Evolutionary conservation across 2,113 vertebrate genomes (phyloP), one percentile per base, ranked within the genome.

Genomic region (Jacana jacana): DNA sequence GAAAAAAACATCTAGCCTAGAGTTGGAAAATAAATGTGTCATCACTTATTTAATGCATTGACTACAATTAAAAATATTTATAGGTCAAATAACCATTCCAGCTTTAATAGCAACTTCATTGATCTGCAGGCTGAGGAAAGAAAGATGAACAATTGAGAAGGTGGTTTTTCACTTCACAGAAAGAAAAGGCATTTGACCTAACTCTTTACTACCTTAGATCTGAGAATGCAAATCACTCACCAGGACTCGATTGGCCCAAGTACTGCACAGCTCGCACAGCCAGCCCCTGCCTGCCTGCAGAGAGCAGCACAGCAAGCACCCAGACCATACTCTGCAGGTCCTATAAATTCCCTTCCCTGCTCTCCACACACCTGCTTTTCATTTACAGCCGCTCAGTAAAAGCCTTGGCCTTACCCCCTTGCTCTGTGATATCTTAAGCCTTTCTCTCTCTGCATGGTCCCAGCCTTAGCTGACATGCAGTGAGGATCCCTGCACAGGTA

Each of bases 1-100:
- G 1, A 4, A 66, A 69, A 87, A 88, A 87, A 71, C 44, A 0
- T 37, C 33, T 35, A 60, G 82, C 49, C 42, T 89, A 48, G 75
- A 93, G 49, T 4, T 69, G 79, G 75, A 82, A 96, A 93, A 93
- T 87, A 79, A 86, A 91, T 40, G 63, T 80, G 75, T 82, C 88
- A 72, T 79, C 81, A 61, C 75, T 82, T 63, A 70, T 9, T 94
- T 79, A 94, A 93, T 89, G 76, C 33, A 79, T 10, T 33, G 63
- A 64, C 48, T 40, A 44, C 89, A 79, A 89, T 87, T 85, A 89
- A 71, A 92, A 69, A n/a, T 55, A 60, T 52, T 91, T 92, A 28
- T 22, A 68, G 22, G 22, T n/a, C 42, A 86, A 89, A 93, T 22
- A 86, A 72, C 15, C 55, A 27, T 73, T 44, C 33, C 46, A 87